Evolutionary conservation across 2,113 vertebrate species (phyloP).

Genomic region (Taurulus bubalis): DNA sequence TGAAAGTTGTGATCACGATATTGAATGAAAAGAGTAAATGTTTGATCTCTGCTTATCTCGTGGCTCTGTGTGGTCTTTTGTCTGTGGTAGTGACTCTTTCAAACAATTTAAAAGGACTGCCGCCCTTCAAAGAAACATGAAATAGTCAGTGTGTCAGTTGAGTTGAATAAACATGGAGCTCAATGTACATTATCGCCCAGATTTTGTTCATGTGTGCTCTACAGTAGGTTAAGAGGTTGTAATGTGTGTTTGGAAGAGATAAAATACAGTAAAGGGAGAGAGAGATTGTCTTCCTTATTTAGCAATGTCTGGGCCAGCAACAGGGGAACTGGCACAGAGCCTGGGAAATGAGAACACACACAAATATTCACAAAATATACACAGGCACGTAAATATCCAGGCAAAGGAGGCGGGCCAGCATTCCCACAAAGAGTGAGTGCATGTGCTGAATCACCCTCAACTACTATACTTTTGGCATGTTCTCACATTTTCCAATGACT

Average conservation of each 20-base stretch:
- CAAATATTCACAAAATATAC: slow-evolving; percentile 20
- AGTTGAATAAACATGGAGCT: not conserved
- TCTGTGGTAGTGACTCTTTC: not conserved
- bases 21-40: slow-evolving; percentile 50
- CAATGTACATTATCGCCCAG: not conserved
- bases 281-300: slow-evolving; percentile 65
- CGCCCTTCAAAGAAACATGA: not conserved
- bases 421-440: not conserved
- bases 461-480: not conserved
- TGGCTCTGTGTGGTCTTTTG: slow-evolving; percentile 36
- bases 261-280: not conserved
- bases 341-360: slow-evolving; percentile 20
- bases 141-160: not conserved
- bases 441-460: not conserved
- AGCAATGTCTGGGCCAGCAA: slow-evolving; percentile 47
- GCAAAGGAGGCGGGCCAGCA: not conserved
- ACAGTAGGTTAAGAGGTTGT: not conserved
- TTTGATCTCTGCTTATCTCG: slow-evolving; percentile 35
- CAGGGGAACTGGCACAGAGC: slow-evolving; percentile 40
- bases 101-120: not conserved
- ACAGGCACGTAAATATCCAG: not conserved
- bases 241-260: not conserved
- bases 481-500: not conserved
- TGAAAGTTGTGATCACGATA: slow-evolving; percentile 48
- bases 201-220: not conserved